phyloP scores from a whole-genome alignment of 2,113 vertebrate genomes.

The Alouatta palliata region DNA sequence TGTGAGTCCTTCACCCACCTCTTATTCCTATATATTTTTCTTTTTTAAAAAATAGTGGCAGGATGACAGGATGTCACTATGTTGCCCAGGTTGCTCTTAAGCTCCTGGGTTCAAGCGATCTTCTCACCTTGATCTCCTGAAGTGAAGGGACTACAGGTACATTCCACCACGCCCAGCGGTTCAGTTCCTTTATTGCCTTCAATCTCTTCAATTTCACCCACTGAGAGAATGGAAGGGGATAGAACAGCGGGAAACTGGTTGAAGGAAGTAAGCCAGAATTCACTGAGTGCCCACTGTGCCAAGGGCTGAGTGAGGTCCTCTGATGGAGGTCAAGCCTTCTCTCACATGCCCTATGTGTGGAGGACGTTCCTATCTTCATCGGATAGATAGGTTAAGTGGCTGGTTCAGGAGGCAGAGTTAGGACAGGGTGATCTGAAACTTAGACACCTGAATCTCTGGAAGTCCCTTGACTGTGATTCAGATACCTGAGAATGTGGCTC shows the following conservation, averaged over 20 bases:
- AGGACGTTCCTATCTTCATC: not conserved
- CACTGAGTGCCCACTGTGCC: not conserved
- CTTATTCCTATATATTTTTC: not conserved
- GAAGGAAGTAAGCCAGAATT: not conserved
- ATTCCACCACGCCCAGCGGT: not conserved
- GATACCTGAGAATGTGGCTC: constrained; percentile 52
- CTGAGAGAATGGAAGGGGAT: not conserved
- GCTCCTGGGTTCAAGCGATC: not conserved
- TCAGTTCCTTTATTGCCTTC: not conserved
- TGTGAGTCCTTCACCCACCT: not conserved
- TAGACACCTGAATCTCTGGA: constrained; percentile 30
- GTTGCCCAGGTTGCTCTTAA: not conserved
- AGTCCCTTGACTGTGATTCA: constrained; percentile 73
- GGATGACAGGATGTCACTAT: not conserved
- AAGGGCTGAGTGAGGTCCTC: not conserved
- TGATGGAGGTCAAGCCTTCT: not conserved
- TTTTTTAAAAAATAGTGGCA: not conserved
- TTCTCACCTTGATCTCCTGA: not conserved
- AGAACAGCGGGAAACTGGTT: too few species aligned
- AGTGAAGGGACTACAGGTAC: not conserved
- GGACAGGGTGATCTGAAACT: not conserved
- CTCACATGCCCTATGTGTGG: rapidly evolving
- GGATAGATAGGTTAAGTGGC: not conserved
- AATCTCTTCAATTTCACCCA: not conserved
- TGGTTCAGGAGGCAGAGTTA: not conserved